These are phyloP conservation scores for Ricordea florida DNA, from an alignment of 92 coral and sea anemone species.

Conservation along the genomic window DNA sequence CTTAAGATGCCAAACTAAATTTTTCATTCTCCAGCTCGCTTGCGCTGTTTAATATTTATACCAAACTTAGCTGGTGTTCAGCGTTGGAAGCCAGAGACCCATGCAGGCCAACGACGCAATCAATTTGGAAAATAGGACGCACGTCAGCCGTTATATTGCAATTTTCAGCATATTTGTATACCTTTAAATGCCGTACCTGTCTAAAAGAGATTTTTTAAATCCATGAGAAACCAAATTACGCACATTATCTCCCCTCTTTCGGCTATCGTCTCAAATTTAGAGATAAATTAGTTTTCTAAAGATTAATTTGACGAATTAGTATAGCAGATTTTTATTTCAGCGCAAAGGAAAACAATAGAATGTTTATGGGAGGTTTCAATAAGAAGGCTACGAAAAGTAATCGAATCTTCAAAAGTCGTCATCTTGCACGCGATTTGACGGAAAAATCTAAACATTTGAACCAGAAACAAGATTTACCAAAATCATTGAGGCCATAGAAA, in stretches of 20 bases:
- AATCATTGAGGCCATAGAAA: conserved; percentile 47
- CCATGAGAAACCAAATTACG: conserved; percentile 67
- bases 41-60: background rate
- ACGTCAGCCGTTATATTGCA: conserved; percentile 56
- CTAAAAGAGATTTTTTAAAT: conserved; percentile 47
- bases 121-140: conserved; percentile 37
- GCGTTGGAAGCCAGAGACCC: background rate
- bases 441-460: background rate
- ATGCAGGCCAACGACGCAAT: conserved; percentile 32
- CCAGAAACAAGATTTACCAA: conserved; percentile 35
- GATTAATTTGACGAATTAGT: conserved; percentile 88
- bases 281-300: conserved; percentile 87
- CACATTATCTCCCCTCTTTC: conserved; percentile 65
- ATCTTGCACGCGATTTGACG: conserved; percentile 25
- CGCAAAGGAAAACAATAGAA: conserved; percentile 66
- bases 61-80: background rate
- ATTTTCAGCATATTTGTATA: conserved; percentile 29
- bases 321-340: conserved; percentile 71
- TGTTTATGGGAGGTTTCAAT: conserved; percentile 41
- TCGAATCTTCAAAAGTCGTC: conserved; percentile 49
- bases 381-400: conserved; percentile 42
- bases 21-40: background rate
- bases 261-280: conserved; percentile 77
- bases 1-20: conserved; percentile 9
- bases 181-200: conserved; percentile 28